These are phyloP conservation scores for Tetragonula clypearis DNA, from an alignment of 1,140 invertebrate genomes.

Conservation along the genomic window DNA sequence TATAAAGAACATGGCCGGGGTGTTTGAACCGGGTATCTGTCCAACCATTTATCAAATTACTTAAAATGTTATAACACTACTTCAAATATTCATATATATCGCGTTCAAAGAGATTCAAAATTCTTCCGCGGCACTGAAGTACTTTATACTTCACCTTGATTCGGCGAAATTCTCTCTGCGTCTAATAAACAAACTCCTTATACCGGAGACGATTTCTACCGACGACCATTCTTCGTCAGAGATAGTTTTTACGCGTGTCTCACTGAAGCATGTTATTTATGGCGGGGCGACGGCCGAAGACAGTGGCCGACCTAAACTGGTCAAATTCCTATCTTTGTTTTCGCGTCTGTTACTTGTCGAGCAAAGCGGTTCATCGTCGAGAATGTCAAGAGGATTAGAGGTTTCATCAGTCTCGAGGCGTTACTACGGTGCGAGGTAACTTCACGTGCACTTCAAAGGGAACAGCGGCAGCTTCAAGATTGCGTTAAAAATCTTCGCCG, in stretches of 20 bases:
- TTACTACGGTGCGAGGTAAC: not conserved
- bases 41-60: too few relatives aligned
- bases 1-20: too few relatives aligned
- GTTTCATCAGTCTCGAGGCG: conserved; percentile 63
- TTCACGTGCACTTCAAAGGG: conserved; percentile 11
- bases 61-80: too few relatives aligned
- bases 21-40: too few relatives aligned
- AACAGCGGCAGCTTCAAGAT: not conserved
- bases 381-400: conserved; percentile 65
- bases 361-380: conserved; percentile 55
- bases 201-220: not conserved
- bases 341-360: conserved; percentile 40
- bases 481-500: conserved; percentile 34
- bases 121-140: too few relatives aligned
- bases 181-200: not conserved
- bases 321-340: conserved; percentile 49
- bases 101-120: too few relatives aligned
- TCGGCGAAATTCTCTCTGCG: not conserved
- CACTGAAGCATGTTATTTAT: not conserved
- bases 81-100: too few relatives aligned
- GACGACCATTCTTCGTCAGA: not conserved
- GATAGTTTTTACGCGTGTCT: not conserved
- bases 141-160: not conserved
- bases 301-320: conserved; percentile 49
- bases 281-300: not conserved